Conservation (phyloP, 1,140 invertebrate species). For the Hylaeus volcanicus region DNA sequence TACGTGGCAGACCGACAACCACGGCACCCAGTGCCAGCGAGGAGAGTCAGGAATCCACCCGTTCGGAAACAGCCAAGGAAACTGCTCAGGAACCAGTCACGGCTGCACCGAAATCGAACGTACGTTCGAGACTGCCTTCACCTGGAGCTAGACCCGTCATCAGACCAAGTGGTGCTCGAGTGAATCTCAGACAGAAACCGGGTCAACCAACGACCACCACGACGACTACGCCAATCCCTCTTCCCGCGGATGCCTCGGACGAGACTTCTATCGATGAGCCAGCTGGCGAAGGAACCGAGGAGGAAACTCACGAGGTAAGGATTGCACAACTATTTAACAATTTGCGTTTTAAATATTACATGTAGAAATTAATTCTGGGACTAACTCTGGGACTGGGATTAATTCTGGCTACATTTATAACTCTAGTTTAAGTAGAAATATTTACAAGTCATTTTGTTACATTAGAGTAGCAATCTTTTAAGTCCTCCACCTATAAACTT, state of each 20-base stretch:
- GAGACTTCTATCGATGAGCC: conserved; percentile 77
- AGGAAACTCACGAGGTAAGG: conserved; percentile 77
- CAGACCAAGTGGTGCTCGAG: conserved; percentile 58
- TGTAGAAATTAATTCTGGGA: no score
- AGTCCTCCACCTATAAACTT: no score
- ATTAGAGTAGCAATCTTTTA: no score
- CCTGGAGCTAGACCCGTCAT: conserved; percentile 79
- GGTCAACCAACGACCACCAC: conserved; percentile 78
- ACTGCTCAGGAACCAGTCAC: conserved; percentile 9
- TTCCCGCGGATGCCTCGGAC: conserved; percentile 61
- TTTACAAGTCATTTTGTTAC: no score
- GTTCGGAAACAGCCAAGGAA: conserved; percentile 51
- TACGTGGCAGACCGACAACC: conserved; percentile 73
- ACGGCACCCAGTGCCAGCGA: conserved; percentile 62
- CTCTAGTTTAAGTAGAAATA: no score
- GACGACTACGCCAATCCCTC: conserved; percentile 64
- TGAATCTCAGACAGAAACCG: conserved; percentile 81
- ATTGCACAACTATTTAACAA: no score
- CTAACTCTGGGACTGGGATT: no score
- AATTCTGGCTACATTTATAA: no score
- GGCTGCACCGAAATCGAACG: conserved; percentile 42
- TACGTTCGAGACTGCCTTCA: conserved; percentile 65
- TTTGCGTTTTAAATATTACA: no score
- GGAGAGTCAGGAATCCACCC: conserved; percentile 64
- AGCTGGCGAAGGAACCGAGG: conserved; percentile 78